Evolutionary conservation across 2,888 invertebrate genomes (phyloP).

Genomic region (Euclidia mi): DNA sequence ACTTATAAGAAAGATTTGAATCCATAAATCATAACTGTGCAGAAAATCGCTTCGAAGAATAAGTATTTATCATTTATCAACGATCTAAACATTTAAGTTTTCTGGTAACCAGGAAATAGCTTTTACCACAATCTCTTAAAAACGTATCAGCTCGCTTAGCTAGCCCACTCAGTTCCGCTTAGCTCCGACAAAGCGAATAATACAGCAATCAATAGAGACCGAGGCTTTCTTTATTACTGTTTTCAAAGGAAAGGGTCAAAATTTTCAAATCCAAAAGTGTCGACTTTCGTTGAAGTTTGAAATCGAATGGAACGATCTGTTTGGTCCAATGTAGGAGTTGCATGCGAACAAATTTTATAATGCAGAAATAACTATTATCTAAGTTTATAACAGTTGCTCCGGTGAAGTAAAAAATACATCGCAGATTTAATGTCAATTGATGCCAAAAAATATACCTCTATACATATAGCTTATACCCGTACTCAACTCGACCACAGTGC

Average conservation of each 20-base stretch:
- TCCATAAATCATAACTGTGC: too few species aligned
- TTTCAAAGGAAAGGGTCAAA: constrained; percentile 47
- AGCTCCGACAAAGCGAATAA: constrained; percentile 17
- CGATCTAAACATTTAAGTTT: background rate
- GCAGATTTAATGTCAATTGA: too few species aligned
- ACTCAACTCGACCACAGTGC: too few species aligned
- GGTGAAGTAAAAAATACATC: too few species aligned
- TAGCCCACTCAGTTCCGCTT: constrained; percentile 4
- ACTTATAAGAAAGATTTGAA: too few species aligned
- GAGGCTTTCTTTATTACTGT: constrained; percentile 34
- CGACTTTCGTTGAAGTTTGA: constrained; percentile 48
- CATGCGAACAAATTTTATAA: too few species aligned
- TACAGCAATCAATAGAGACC: constrained; percentile 34
- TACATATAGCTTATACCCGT: too few species aligned
- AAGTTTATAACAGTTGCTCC: too few species aligned
- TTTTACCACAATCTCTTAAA: constrained; percentile 23
- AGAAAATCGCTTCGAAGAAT: too few species aligned
- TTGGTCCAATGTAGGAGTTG: constrained; percentile 2
- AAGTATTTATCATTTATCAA: background rate
- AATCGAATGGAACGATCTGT: constrained; percentile 30
- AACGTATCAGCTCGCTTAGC: constrained; percentile 16
- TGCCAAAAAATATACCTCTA: too few species aligned
- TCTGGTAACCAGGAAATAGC: constrained; percentile 2
- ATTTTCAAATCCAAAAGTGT: constrained; percentile 50
- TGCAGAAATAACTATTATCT: too few species aligned